A percentile compares a stretch with the other conserved stretches of the same genome.
Conservation (phyloP, 2,113 vertebrate genomes). For the Poeciliopsis prolifica region DNA sequence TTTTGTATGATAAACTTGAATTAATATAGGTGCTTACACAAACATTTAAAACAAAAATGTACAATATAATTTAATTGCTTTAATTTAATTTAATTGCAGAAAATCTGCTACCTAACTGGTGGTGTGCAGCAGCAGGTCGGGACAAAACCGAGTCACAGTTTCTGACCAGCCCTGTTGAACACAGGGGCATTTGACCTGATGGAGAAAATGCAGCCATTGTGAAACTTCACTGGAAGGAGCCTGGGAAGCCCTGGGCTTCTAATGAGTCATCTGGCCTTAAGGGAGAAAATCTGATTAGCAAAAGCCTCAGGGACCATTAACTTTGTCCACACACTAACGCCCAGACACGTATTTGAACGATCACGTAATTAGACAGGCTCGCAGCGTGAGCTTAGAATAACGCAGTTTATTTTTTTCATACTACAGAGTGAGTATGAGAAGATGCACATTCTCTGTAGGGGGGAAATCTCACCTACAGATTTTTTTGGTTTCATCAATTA, state of each 20-base stretch:
- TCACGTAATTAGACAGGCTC: background rate
- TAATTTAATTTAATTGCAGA: too few relatives aligned
- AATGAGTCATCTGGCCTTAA: constrained; percentile 63
- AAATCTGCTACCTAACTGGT: too few relatives aligned
- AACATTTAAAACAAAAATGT: background rate
- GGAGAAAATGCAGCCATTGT: constrained; percentile 20
- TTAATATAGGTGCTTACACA: background rate
- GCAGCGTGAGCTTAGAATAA: constrained; percentile 12
- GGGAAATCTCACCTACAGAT: too few relatives aligned
- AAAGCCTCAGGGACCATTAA: constrained; percentile 55
- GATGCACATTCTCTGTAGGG: background rate
- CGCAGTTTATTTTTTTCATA: constrained; percentile 4
- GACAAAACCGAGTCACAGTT: background rate
- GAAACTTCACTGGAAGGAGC: constrained; percentile 53
- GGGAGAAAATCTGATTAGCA: constrained; percentile 62
- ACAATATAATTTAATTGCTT: too few relatives aligned
- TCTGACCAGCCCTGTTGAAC: background rate
- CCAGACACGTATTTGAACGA: background rate
- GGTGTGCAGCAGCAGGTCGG: background rate
- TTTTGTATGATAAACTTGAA: background rate
- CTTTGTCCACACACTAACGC: constrained; percentile 24
- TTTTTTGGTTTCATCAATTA: too few relatives aligned
- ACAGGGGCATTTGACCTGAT: background rate
- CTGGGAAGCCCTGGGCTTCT: constrained; percentile 36
- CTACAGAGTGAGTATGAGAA: background rate